phyloP scores from a whole-genome alignment of 1,140 invertebrate species.

The Tyrophagus putrescentiae region DNA sequence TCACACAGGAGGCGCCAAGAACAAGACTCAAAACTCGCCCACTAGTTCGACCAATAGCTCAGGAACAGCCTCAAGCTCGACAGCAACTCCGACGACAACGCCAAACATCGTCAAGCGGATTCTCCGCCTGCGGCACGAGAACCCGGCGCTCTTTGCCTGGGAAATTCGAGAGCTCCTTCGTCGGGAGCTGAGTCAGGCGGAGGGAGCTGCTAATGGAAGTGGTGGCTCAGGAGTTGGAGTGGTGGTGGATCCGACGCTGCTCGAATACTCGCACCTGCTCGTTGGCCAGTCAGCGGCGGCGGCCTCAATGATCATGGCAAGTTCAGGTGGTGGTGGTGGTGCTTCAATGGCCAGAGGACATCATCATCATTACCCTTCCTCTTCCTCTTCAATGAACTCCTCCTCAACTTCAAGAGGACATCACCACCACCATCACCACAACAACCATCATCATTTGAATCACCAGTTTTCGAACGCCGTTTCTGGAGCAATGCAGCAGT shows the following conservation, averaged over 20 bases:
- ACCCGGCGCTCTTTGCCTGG: constrained; percentile 82
- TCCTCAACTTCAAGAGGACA: too few relatives aligned
- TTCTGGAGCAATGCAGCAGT: too few relatives aligned
- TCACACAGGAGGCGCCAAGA: not conserved
- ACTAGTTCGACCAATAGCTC: not conserved
- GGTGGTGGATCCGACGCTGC: too few relatives aligned
- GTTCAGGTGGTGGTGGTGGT: too few relatives aligned
- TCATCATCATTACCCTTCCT: not conserved
- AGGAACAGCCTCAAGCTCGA: constrained; percentile 68
- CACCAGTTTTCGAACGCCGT: too few relatives aligned
- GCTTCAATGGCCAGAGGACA: not conserved
- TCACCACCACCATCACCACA: not conserved
- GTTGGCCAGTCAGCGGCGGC: too few relatives aligned
- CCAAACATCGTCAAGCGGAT: constrained; percentile 83
- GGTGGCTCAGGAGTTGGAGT: too few relatives aligned
- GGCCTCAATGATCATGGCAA: too few relatives aligned
- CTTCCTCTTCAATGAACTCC: not conserved
- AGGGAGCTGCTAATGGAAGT: too few relatives aligned
- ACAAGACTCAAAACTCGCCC: not conserved
- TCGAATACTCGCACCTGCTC: not conserved
- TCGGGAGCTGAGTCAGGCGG: constrained; percentile 31
- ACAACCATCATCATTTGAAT: too few relatives aligned
- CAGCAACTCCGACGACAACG: constrained; percentile 84
- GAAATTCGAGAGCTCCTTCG: constrained; percentile 74
- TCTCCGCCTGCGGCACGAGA: constrained; percentile 71